These are phyloP conservation scores for Spilosoma lubricipeda DNA, from an alignment of 2,888 invertebrate genomes.

Conservation along the genomic window DNA sequence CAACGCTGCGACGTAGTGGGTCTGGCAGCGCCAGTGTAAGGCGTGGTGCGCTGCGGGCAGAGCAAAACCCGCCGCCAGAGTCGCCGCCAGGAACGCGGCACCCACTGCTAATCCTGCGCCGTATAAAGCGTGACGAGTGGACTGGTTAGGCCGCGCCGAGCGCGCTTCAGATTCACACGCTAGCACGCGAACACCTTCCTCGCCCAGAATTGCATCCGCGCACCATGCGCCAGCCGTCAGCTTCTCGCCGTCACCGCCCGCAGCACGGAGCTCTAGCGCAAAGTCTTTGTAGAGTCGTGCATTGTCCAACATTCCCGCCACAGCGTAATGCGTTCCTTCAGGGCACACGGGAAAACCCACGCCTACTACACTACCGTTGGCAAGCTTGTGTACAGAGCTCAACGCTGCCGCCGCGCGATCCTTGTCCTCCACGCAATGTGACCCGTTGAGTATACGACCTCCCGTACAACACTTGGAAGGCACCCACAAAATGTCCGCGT, in stretches of 20 bases:
- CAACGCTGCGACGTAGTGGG: constrained; percentile 94
- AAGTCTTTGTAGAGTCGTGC: constrained; percentile 84
- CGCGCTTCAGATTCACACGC: constrained; percentile 85
- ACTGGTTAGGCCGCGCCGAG: constrained; percentile 74
- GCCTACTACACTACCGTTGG: constrained; percentile 72
- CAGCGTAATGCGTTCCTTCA: constrained; percentile 82
- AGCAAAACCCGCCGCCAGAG: constrained; percentile 92
- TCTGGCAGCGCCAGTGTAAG: constrained; percentile 95
- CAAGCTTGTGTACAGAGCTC: constrained; percentile 65
- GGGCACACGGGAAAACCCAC: constrained; percentile 86
- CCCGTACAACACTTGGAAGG: constrained; percentile 90
- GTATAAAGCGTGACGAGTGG: constrained; percentile 90
- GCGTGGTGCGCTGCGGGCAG: constrained; percentile 94
- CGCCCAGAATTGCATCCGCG: constrained; percentile 83
- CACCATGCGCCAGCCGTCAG: constrained; percentile 80
- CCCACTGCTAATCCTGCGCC: constrained; percentile 93
- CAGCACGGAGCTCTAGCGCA: constrained; percentile 72
- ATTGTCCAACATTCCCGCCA: constrained; percentile 85
- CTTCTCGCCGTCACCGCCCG: constrained; percentile 66
- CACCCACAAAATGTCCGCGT: constrained; percentile 70
- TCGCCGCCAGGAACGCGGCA: constrained; percentile 92
- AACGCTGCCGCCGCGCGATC: constrained; percentile 65
- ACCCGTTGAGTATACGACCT: constrained; percentile 86
- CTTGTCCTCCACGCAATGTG: constrained; percentile 77
- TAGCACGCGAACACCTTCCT: constrained; percentile 62